phyloP scores from a whole-genome alignment of 2,888 invertebrate genomes.

The Sisyra terminalis region DNA sequence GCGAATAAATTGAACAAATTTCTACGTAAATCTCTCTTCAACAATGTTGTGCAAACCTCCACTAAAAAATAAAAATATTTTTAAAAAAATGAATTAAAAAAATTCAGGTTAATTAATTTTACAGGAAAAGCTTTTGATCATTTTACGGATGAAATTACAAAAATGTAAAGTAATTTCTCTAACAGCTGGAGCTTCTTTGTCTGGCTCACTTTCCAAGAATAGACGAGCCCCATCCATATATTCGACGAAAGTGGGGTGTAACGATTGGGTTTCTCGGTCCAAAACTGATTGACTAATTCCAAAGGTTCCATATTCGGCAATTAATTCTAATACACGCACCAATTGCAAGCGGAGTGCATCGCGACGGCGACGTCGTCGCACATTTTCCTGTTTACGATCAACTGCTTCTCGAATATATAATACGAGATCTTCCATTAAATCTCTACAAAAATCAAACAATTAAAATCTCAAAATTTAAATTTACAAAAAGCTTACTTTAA shows the following conservation, averaged over 20 bases:
- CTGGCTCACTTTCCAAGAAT: constrained; percentile 84
- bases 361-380: constrained; percentile 73
- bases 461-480: too few species aligned
- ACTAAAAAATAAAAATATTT: constrained; percentile 38
- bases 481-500: constrained; percentile 52
- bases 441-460: constrained; percentile 35
- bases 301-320: constrained; percentile 83
- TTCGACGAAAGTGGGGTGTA: constrained; percentile 80
- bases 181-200: constrained; percentile 77
- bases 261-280: constrained; percentile 65
- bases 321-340: constrained; percentile 78
- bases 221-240: constrained; percentile 88
- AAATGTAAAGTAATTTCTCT: constrained; percentile 86
- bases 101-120: constrained; percentile 25
- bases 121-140: constrained; percentile 87
- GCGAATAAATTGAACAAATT: constrained; percentile 85
- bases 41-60: constrained; percentile 67
- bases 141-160: constrained; percentile 83
- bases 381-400: constrained; percentile 94
- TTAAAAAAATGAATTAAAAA: not conserved
- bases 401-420: constrained; percentile 88
- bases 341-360: constrained; percentile 86
- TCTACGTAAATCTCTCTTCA: constrained; percentile 74
- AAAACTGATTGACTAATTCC: constrained; percentile 69
- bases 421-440: constrained; percentile 89